A percentile compares a stretch with the other conserved stretches of the same genome.
phyloP scores from a whole-genome alignment of 2,888 invertebrate species.

The Rhingia campestris region DNA sequence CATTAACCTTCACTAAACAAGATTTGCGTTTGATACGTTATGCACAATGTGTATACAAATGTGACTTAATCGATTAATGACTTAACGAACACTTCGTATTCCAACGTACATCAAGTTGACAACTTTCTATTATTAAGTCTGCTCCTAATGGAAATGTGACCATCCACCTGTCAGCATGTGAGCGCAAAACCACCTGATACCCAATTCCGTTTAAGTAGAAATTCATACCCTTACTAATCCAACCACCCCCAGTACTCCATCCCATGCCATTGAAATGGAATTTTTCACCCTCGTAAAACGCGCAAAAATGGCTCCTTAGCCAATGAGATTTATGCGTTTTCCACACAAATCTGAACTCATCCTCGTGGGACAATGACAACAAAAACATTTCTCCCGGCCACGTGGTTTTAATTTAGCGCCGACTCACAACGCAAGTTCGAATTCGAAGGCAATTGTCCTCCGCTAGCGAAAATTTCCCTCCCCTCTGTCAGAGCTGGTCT shows the following conservation, averaged over 20 bases:
- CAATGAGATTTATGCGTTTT: constrained; percentile 76
- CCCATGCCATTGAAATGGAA: constrained; percentile 44
- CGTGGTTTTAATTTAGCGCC: constrained; percentile 50
- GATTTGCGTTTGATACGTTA: too few species aligned
- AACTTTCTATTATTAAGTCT: constrained; percentile 33
- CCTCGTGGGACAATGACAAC: constrained; percentile 73
- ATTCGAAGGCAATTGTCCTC: constrained; percentile 35
- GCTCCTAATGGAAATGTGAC: constrained; percentile 62
- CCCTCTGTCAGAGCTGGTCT: constrained; percentile 15
- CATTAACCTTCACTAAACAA: too few species aligned
- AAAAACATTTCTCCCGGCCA: constrained; percentile 66
- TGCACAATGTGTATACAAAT: too few species aligned
- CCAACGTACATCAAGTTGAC: neutral
- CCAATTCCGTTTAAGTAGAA: constrained; percentile 57
- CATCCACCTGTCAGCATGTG: constrained; percentile 70
- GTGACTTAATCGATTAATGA: too few species aligned
- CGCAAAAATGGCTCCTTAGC: constrained; percentile 73
- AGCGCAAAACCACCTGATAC: constrained; percentile 66
- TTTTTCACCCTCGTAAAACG: constrained; percentile 71
- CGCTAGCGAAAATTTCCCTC: neutral
- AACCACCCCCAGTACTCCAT: constrained; percentile 49
- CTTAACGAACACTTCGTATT: neutral
- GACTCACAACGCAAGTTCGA: constrained; percentile 55
- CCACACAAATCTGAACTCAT: constrained; percentile 68
- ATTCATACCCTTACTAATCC: constrained; percentile 61